Percentiles rank a stretch among this genome's conserved stretches.
Conservation (phyloP, 1,140 invertebrate genomes). For the Ceratosolen solmsi region DNA sequence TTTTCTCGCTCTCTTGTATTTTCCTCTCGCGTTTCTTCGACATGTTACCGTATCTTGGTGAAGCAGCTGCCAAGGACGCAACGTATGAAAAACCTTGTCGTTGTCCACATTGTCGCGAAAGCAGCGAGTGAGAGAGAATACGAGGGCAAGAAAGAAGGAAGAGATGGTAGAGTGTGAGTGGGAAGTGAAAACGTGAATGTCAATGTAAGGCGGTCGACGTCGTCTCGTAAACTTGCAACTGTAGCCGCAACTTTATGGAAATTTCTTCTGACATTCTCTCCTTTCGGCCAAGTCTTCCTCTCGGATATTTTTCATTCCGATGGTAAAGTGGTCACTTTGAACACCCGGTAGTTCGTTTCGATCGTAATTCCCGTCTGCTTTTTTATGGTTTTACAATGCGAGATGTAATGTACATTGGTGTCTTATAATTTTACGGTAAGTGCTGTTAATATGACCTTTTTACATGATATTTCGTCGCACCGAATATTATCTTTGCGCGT, state of each 20-base stretch:
- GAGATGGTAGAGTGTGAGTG: too few species aligned
- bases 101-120: not conserved
- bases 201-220: constrained; percentile 25
- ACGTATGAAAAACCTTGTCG: not conserved
- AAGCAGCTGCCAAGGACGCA: constrained; percentile 17
- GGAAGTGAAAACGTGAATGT: constrained; percentile 31
- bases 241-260: not conserved
- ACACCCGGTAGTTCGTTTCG: not conserved
- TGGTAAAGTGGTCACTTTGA: not conserved
- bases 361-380: not conserved
- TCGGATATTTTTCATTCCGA: not conserved
- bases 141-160: constrained; percentile 1
- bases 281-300: not conserved
- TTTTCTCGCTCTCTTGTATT: constrained; percentile 13
- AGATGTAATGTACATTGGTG: not conserved
- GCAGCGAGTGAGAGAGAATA: not conserved
- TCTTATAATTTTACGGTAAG: not conserved
- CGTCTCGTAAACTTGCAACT: not conserved
- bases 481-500: too few species aligned
- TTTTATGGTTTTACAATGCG: not conserved
- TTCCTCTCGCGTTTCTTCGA: not conserved
- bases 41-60: not conserved
- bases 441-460: not conserved
- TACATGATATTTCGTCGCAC: not conserved
- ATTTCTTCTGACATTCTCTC: not conserved